Evolutionary conservation across 2,113 vertebrate species (phyloP).

Genomic region (Ammodytes dubius): DNA sequence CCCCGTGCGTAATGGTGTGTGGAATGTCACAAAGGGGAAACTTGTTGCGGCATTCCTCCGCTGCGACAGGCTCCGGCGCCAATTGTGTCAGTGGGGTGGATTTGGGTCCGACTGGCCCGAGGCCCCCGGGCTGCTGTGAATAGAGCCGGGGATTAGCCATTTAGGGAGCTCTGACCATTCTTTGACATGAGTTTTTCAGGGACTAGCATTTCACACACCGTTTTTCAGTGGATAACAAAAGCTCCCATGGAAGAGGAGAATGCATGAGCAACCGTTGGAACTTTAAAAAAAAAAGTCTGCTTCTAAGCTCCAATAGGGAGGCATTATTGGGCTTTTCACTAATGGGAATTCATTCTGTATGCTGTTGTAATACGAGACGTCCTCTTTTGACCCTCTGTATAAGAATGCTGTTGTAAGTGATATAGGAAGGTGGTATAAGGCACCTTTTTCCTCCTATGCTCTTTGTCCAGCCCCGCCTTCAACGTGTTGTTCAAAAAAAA

Average conservation of each 20-base stretch:
- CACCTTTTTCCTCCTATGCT: not conserved
- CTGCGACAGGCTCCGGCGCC: constrained; percentile 76
- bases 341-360: not conserved
- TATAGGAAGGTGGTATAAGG: not conserved
- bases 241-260: constrained; percentile 2
- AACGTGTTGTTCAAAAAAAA: not conserved
- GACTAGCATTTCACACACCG: constrained; percentile 18
- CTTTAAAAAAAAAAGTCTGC: constrained; percentile 3
- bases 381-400: constrained; percentile 17
- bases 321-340: constrained; percentile 9
- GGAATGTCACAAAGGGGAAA: constrained; percentile 82
- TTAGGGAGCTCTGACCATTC: constrained; percentile 49
- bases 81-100: constrained; percentile 81
- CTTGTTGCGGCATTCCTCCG: constrained; percentile 82
- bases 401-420: constrained; percentile 34
- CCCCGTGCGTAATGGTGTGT: constrained; percentile 69
- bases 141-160: constrained; percentile 67
- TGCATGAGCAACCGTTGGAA: constrained; percentile 20
- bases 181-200: constrained; percentile 17
- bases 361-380: constrained; percentile 27
- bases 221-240: constrained; percentile 19
- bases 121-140: constrained; percentile 55
- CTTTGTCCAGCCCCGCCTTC: not conserved
- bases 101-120: constrained; percentile 52
- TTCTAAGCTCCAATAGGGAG: constrained; percentile 6